These are phyloP conservation scores for Poeciliopsis gracilis DNA, from an alignment of 2,797 vertebrate species.

Conservation along the genomic window DNA sequence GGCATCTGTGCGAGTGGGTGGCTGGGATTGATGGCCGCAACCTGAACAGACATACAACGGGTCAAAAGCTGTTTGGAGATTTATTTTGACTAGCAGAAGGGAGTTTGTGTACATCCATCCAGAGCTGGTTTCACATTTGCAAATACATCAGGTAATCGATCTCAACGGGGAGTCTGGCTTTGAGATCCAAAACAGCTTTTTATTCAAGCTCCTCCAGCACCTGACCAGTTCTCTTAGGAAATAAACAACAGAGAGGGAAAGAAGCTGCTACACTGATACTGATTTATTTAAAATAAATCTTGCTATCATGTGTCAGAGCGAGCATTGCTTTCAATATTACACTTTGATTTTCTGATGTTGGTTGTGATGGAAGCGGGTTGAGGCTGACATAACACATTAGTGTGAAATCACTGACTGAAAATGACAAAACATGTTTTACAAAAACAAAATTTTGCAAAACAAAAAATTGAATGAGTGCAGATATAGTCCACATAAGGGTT, in stretches of 20 bases:
- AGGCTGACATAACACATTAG: background rate
- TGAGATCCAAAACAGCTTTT: constrained; percentile 23
- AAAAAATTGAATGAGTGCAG: background rate
- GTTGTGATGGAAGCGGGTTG: background rate
- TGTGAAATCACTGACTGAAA: background rate
- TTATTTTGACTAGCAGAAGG: background rate
- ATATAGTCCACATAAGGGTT: background rate
- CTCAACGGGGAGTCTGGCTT: constrained; percentile 4
- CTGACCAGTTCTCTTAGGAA: constrained; percentile 16
- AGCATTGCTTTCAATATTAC: background rate
- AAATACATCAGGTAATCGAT: constrained; percentile 2
- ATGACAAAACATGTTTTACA: background rate
- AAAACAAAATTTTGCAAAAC: background rate
- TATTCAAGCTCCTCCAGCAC: constrained; percentile 13
- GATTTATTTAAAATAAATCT: constrained; percentile 3
- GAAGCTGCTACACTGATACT: constrained; percentile 2
- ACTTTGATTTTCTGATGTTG: background rate
- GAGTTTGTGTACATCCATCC: background rate
- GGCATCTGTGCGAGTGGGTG: constrained; percentile 98
- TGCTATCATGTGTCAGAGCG: background rate
- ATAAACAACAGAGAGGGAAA: constrained; percentile 11
- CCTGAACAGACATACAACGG: constrained; percentile 76
- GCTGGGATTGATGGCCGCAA: constrained; percentile 96
- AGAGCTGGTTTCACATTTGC: background rate
- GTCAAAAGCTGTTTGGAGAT: background rate